Base-by-base conservation (phyloP, 2,888 invertebrate genomes). In the Drosophila robusta region DNA sequence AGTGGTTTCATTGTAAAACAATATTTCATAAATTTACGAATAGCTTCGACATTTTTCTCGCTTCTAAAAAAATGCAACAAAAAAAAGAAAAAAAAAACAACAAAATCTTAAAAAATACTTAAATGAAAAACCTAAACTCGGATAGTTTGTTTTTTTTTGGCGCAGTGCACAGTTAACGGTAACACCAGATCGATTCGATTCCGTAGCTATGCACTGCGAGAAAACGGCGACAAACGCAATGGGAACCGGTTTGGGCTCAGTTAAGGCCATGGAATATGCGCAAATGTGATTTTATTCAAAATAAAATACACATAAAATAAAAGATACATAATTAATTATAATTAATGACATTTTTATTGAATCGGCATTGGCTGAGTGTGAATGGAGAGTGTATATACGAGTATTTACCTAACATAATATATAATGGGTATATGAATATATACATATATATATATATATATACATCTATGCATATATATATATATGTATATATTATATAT, bases 201-300 rank as follows among this genome's bases (percentile, higher is more conserved):
- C 38, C 39, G 39, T 36, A 11, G 36, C 36, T 14, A 29, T 65
- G 67, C 50, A 66, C 67, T 66, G 66, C n/a, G 50, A 34, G 26
- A 34, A 45, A 50, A 26, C 39, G 55, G 34, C 32, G 36, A 14
- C 3, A 44, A 36, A 32, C 18, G n/a, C 16, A 42, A 64, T 51
- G 34, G 54, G 45, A 63, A 67, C 22, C 61, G 64, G 46, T 72
- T 77, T 44, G 60, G 46, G 36, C 63, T 67, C 71, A 76, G 54
- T 56, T 56, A 55, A 58, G 50, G 75, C 78, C 78, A 74, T 74
- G 80, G 72, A 86, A 75, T 81, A 73, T 75, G 90, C 90, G 87
- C 88, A 89, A 90, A 90, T 90, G 90, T 90, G 90, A 90, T 90
- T 90, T 90, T 90, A 90, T 90, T 90, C 84, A 88, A 90, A 90